phyloP scores from a whole-genome alignment of 2,888 invertebrate species.

The Eupithecia pulchellata region DNA sequence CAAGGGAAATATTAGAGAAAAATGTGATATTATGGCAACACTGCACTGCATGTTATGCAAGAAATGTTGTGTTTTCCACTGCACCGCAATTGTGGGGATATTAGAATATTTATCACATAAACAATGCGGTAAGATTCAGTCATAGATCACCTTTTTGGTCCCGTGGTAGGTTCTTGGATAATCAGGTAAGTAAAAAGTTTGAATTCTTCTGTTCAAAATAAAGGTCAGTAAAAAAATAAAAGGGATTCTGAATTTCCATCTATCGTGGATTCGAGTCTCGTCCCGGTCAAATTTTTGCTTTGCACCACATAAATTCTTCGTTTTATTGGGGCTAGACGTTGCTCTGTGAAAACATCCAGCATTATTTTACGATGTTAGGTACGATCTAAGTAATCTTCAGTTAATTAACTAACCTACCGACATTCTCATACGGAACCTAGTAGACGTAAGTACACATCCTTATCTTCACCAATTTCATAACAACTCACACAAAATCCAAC shows the following conservation, averaged over 20 bases:
- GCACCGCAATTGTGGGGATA: background rate
- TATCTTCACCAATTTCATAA: background rate
- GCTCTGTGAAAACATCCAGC: no score
- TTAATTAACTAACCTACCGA: background rate
- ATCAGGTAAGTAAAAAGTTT: background rate
- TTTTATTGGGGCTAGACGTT: background rate
- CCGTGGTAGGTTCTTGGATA: background rate
- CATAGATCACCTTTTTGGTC: background rate
- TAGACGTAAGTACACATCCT: background rate
- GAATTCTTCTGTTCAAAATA: background rate
- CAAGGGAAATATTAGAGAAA: constrained; percentile 20
- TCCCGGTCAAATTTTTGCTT: background rate
- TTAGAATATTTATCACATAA: background rate
- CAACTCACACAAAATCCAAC: background rate
- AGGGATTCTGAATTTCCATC: background rate
- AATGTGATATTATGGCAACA: constrained; percentile 9
- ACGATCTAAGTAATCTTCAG: background rate
- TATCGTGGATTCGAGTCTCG: no score
- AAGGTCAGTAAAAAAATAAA: background rate
- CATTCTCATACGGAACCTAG: background rate
- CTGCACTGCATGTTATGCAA: background rate
- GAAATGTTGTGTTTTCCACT: constrained; percentile 22
- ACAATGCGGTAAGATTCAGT: background rate
- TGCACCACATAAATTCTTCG: background rate
- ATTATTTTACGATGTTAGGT: no score